Percentiles rank a stretch among this genome's conserved stretches.
These are phyloP conservation scores for Polypterus bichir DNA, from an alignment of 2,113 vertebrate species.

Conservation along the genomic window DNA sequence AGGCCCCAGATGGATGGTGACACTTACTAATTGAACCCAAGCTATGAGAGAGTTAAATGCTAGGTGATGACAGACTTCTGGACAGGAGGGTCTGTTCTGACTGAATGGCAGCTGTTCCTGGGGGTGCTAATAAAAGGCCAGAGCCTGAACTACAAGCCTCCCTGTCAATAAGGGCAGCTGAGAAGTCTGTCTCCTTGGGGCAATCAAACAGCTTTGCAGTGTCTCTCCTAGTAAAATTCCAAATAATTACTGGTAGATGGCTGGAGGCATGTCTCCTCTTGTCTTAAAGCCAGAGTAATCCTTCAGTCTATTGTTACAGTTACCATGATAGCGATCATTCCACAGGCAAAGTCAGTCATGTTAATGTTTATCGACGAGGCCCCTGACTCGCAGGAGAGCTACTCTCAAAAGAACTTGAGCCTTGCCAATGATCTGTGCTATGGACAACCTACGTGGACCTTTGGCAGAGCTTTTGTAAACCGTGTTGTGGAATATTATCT, in stretches of 20 bases:
- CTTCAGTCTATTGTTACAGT: conserved; percentile 10
- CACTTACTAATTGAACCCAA: conserved; percentile 38
- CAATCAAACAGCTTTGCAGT: conserved; percentile 24
- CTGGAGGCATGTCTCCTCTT: conserved; percentile 45
- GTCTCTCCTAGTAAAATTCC: conserved; percentile 33
- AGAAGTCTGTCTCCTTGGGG: conserved; percentile 20
- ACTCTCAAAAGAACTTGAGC: too few relatives aligned
- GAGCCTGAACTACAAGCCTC: conserved; percentile 10
- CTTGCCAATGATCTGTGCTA: too few relatives aligned
- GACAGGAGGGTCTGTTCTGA: conserved; percentile 34
- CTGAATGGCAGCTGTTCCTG: conserved; percentile 51
- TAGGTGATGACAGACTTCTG: conserved; percentile 44
- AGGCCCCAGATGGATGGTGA: conserved; percentile 34
- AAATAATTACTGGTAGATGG: conserved; percentile 40
- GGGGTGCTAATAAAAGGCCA: conserved; percentile 48
- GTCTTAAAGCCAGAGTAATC: conserved; percentile 17
- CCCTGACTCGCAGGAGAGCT: neutral
- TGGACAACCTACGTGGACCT: too few relatives aligned
- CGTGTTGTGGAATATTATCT: too few relatives aligned
- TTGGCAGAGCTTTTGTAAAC: too few relatives aligned
- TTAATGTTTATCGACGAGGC: conserved; percentile 6
- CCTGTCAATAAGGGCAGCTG: conserved; percentile 4
- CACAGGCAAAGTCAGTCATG: conserved; percentile 6
- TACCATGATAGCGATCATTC: conserved; percentile 29
- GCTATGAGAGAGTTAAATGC: conserved; percentile 17